phyloP scores from a whole-genome alignment of 2,113 vertebrate species.

The Ptilonorhynchus violaceus region DNA sequence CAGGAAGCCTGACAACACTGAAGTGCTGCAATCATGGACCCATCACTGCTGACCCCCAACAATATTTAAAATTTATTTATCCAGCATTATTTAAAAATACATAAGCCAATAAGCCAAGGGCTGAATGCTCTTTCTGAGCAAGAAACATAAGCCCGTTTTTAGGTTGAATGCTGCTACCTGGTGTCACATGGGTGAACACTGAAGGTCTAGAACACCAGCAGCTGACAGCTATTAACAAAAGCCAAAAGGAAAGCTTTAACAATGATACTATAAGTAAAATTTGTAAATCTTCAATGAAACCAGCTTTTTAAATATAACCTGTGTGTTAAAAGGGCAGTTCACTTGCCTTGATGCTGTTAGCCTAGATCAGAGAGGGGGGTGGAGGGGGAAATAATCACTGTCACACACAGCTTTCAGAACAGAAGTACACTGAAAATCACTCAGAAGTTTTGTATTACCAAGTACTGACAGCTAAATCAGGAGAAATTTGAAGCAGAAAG shows the following conservation, averaged over 20 bases:
- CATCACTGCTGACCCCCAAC: not conserved
- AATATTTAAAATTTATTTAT: not conserved
- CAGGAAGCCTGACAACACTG: not conserved
- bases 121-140: not conserved
- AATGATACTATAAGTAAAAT: not conserved
- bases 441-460: not conserved
- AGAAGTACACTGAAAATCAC: not conserved
- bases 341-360: not conserved
- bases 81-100: not conserved
- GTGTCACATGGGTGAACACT: fast-evolving
- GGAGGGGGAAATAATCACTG: not conserved
- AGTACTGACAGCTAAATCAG: not conserved
- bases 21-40: not conserved
- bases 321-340: not conserved
- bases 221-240: not conserved
- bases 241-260: not conserved
- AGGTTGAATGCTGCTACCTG: not conserved
- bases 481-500: not conserved
- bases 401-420: not conserved
- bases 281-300: not conserved
- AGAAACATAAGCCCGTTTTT: not conserved
- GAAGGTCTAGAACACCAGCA: not conserved
- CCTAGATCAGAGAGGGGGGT: not conserved
- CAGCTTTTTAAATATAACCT: not conserved
- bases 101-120: not conserved